A percentile compares a stretch with the other conserved stretches of the same genome.
phyloP scores from a whole-genome alignment of 2,797 vertebrate species.

The Urophycis tenuis region DNA sequence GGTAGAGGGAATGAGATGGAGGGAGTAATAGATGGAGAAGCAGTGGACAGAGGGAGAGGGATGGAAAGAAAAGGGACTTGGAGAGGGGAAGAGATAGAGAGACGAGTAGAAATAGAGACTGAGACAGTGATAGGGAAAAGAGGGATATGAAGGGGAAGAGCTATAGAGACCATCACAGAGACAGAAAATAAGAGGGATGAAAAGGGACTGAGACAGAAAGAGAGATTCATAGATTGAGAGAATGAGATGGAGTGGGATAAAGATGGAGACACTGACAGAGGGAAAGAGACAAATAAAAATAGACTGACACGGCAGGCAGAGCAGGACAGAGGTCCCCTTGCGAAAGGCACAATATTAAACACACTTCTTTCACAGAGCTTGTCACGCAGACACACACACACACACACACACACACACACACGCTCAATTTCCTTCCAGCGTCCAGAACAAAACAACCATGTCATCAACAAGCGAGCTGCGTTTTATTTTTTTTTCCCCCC shows the following conservation, averaged over 20 bases:
- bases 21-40: too few relatives aligned
- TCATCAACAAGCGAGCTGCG: background rate
- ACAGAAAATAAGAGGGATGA: too few relatives aligned
- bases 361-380: background rate
- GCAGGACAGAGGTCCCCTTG: background rate
- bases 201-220: too few relatives aligned
- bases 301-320: too few relatives aligned
- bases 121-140: background rate
- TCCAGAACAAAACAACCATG: background rate
- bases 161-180: too few relatives aligned
- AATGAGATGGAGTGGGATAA: too few relatives aligned
- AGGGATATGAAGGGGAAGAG: too few relatives aligned
- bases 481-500: background rate
- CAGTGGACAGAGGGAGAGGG: too few relatives aligned
- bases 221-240: too few relatives aligned
- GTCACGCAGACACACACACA: background rate
- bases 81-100: background rate
- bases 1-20: too few relatives aligned
- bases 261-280: background rate
- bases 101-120: background rate
- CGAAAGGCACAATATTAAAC: background rate
- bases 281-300: background rate
- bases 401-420: conserved; percentile 3
- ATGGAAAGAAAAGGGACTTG: background rate
- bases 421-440: background rate